Base-by-base conservation (phyloP, 2,797 vertebrate species). In the Florisuga fusca region DNA sequence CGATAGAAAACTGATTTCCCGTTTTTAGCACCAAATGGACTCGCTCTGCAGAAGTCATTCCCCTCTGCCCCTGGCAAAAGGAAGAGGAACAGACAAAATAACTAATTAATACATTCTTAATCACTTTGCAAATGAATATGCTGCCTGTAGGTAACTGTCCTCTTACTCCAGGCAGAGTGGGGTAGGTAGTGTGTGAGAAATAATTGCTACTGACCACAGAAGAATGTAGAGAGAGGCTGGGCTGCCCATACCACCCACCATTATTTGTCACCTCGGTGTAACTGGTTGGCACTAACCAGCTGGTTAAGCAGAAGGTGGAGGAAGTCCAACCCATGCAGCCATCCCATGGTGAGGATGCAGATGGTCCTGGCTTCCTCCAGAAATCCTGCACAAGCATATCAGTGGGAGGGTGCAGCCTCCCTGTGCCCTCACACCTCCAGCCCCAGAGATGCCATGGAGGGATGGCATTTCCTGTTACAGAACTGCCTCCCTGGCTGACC, bases 1-100 rank as follows among this genome's bases (percentile, higher is more conserved):
- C 96, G 64, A 96, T 96, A 57, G 73, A 87, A 96, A 95, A 74
- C 64, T 83, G 93, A 97, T 96, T 96, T 95, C 93, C 94, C n/a
- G 45, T 67, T 96, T 96, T 92, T 93, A 87, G 77, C 92, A 93
- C 93, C 80, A 87, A 85, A 81, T 59, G 84, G 87, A 81, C 84
- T 88, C 1, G 0, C 0, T 6, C 88, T 34, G 57, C 50, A 87
- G 89, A 80, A 91, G 84, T 45, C 57, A 4, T 45, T 73, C 64
- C 57, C 31, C 62, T 75, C 79, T 4, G 18, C 74, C 83, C 31
- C 0, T 13, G 50, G 77, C 72, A 48, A 64, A 46, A 41, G 61
- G 5, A 10, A 27, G 72, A 53, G 57, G 61, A 53, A 64, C 36
- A 41, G 38, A 41, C 38, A 41, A 50, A 76, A 66, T 55, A 12